Conservation (phyloP, 2,113 vertebrate species). For the Anhinga rufa region DNA sequence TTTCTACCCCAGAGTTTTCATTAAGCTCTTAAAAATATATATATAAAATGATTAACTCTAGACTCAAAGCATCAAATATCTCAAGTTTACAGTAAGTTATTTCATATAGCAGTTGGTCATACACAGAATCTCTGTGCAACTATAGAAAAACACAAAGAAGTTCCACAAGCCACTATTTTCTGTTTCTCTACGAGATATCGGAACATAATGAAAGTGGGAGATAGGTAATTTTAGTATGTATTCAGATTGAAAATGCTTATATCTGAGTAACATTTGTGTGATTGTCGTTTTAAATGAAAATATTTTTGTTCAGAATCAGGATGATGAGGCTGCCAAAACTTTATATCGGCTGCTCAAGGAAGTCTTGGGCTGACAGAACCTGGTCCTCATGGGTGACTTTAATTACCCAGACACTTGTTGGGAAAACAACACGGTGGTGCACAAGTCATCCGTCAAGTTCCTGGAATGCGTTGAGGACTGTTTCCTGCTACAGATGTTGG, state of each 20-base stretch:
- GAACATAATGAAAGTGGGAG: not conserved
- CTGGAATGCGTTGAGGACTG: fast-evolving
- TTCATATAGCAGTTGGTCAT: not conserved
- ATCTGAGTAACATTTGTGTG: not conserved
- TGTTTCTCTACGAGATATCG: not conserved
- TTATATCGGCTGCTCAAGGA: not conserved
- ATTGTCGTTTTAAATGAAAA: not conserved
- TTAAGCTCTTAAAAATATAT: not conserved
- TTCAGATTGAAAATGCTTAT: not conserved
- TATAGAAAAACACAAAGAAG: not conserved
- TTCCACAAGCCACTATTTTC: not conserved
- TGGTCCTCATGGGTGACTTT: not conserved
- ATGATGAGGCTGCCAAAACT: not conserved
- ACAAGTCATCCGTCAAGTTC: not conserved
- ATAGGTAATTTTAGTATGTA: not conserved
- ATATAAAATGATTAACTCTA: not conserved
- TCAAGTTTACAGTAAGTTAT: not conserved
- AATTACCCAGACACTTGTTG: not conserved
- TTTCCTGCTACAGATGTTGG: not conserved
- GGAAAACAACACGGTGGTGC: fast-evolving
- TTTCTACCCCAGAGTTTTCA: not conserved
- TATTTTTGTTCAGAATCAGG: not conserved
- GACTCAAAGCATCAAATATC: not conserved
- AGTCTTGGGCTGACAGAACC: not conserved
- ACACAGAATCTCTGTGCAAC: not conserved